These are phyloP conservation scores for Danaus melanippus DNA, from an alignment of 1,140 invertebrate species.

Conservation along the genomic window DNA sequence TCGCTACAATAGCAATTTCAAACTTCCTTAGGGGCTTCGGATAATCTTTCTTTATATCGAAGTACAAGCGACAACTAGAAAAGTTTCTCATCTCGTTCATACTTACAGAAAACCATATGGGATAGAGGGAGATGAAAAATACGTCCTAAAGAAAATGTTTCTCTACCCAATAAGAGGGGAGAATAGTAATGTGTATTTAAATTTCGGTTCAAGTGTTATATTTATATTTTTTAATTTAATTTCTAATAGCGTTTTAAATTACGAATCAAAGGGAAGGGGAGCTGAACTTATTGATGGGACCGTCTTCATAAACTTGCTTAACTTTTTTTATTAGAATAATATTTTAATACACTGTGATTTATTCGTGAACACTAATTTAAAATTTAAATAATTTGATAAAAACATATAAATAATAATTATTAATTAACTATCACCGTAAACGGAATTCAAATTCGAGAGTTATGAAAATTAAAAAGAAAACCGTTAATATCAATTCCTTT, in stretches of 20 bases:
- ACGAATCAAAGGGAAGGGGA: too few species aligned
- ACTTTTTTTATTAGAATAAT: too few species aligned
- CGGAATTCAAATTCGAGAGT: too few species aligned
- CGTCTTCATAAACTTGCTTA: too few species aligned
- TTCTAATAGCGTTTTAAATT: conserved; percentile 36
- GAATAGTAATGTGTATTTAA: conserved; percentile 72
- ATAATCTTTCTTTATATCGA: conserved; percentile 74
- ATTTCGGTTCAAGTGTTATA: conserved; percentile 69
- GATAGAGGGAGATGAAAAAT: conserved; percentile 33
- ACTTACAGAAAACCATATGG: conserved; percentile 19
- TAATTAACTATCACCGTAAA: too few species aligned
- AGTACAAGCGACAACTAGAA: conserved; percentile 46
- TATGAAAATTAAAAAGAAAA: conserved; percentile 17
- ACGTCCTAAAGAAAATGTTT: conserved; percentile 50
- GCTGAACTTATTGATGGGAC: too few species aligned
- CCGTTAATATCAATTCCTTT: conserved; percentile 69
- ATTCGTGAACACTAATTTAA: too few species aligned
- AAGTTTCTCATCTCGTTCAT: conserved; percentile 34
- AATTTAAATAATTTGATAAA: too few species aligned
- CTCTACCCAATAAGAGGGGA: conserved; percentile 69
- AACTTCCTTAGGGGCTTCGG: conserved; percentile 74
- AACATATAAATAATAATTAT: too few species aligned
- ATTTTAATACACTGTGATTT: too few species aligned
- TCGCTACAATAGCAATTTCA: conserved; percentile 74
- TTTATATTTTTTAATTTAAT: conserved; percentile 73